Percentiles rank a stretch among this genome's conserved stretches.
Conservation (phyloP, 92 coral and sea anemone genomes). For the Epizoanthus fatuus region DNA sequence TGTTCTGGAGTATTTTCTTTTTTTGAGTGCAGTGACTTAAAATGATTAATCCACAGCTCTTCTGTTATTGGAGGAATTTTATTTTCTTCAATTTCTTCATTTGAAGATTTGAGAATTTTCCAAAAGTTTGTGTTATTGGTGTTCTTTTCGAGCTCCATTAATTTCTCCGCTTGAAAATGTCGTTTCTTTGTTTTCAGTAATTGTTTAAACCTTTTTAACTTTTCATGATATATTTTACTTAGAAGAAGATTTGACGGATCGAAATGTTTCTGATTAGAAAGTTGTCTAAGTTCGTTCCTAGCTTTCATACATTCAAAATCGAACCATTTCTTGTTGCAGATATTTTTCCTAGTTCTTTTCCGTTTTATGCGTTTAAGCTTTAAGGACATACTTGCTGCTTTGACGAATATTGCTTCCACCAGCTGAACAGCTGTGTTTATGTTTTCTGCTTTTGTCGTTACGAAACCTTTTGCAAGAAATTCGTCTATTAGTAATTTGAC, state of each 20-base stretch:
- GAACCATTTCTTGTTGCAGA: conserved; percentile 51
- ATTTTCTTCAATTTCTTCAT: too few relatives aligned
- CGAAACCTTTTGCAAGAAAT: conserved; percentile 41
- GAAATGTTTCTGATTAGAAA: conserved; percentile 58
- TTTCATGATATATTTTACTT: conserved; percentile 43
- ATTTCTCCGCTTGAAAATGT: conserved; percentile 21
- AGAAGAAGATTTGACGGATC: conserved; percentile 50
- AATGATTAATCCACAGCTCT: too few relatives aligned
- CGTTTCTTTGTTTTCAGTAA: conserved; percentile 46
- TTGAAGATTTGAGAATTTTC: conserved; percentile 19
- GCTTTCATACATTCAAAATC: conserved; percentile 25
- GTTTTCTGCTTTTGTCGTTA: conserved; percentile 34
- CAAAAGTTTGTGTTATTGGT: conserved; percentile 40
- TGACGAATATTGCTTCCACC: conserved; percentile 58
- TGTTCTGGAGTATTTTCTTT: too few relatives aligned
- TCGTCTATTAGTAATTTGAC: conserved; percentile 42
- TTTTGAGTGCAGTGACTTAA: too few relatives aligned
- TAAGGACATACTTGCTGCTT: conserved; percentile 56
- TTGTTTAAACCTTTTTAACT: conserved; percentile 46
- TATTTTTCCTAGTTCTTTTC: conserved; percentile 32
- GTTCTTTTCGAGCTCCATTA: conserved; percentile 35
- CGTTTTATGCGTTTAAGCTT: conserved; percentile 31
- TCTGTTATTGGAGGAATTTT: too few relatives aligned
- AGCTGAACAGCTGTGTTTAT: conserved; percentile 43
- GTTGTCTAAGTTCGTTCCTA: conserved; percentile 50